Percentiles rank a stretch among this genome's conserved stretches.
phyloP scores from a whole-genome alignment of 64 coral and sea anemone genomes.

The Actinia tenebrosa region DNA sequence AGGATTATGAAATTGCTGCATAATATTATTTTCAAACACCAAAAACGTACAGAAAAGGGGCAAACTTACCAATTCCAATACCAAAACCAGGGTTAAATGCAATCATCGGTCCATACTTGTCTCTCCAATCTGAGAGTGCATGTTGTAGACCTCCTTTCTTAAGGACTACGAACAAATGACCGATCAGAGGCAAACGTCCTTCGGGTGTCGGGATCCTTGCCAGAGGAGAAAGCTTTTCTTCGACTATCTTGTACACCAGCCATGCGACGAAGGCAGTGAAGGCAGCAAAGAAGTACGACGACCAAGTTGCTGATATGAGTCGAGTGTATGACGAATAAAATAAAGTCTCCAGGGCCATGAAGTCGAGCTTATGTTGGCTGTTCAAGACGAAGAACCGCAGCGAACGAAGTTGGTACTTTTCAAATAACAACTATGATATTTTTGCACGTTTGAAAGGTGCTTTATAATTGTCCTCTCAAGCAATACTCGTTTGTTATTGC shows the following conservation, averaged over 20 bases:
- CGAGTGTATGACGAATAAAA: neutral
- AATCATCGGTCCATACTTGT: constrained; percentile 36
- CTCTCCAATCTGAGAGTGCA: constrained; percentile 17
- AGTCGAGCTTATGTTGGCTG: neutral
- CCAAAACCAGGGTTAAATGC: constrained; percentile 27
- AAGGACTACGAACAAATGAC: constrained; percentile 29
- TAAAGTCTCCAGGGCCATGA: neutral
- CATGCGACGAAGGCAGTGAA: neutral
- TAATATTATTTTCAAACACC: too few relatives aligned
- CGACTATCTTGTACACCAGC: constrained; percentile 34
- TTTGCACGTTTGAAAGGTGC: neutral
- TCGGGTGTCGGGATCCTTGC: constrained; percentile 41
- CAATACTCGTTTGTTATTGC: neutral
- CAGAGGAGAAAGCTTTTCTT: constrained; percentile 46
- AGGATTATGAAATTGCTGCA: too few relatives aligned
- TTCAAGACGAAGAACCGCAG: neutral
- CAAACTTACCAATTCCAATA: constrained; percentile 23
- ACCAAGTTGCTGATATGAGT: neutral
- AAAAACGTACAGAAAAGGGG: too few relatives aligned
- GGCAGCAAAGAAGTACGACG: neutral
- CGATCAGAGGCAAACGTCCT: constrained; percentile 34
- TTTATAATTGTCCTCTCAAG: neutral
- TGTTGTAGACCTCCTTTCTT: neutral
- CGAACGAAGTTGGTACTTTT: neutral
- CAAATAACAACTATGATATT: neutral